These are phyloP conservation scores for Magallana angulata DNA, from an alignment of 1,140 invertebrate genomes.

Conservation along the genomic window DNA sequence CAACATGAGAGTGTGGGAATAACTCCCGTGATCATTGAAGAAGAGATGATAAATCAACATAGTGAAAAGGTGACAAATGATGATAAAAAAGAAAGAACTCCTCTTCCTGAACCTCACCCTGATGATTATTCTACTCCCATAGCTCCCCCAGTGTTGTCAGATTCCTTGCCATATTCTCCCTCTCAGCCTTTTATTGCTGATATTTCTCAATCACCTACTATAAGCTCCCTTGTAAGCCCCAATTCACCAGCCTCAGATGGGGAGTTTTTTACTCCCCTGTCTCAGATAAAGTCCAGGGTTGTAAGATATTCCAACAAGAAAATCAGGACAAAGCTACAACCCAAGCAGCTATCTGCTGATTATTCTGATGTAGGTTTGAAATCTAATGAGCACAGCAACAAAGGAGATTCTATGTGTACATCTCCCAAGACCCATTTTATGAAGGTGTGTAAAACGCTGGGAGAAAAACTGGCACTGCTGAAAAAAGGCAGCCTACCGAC, in stretches of 20 bases:
- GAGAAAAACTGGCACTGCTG: background rate
- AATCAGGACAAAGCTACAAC: background rate
- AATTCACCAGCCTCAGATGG: background rate
- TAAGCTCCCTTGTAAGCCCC: background rate
- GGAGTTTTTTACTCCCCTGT: conserved; percentile 19
- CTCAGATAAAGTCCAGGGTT: background rate
- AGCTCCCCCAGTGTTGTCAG: background rate
- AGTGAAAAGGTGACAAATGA: background rate
- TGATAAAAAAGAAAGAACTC: background rate
- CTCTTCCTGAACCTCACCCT: background rate
- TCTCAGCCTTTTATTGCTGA: background rate
- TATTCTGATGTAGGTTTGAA: background rate
- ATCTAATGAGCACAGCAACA: background rate
- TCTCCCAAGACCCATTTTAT: background rate
- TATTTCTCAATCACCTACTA: background rate
- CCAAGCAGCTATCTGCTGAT: background rate
- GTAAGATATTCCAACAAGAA: background rate
- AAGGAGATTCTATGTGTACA: background rate
- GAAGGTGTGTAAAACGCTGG: conserved; percentile 1
- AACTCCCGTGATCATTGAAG: background rate
- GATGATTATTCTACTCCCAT: conserved; percentile 8
- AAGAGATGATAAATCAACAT: background rate
- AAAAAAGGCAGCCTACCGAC: background rate
- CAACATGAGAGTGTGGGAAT: background rate
- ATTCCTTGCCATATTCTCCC: background rate